Evolutionary conservation across 2,113 vertebrate genomes (phyloP).

Genomic region (Misgurnus mizolepis): DNA sequence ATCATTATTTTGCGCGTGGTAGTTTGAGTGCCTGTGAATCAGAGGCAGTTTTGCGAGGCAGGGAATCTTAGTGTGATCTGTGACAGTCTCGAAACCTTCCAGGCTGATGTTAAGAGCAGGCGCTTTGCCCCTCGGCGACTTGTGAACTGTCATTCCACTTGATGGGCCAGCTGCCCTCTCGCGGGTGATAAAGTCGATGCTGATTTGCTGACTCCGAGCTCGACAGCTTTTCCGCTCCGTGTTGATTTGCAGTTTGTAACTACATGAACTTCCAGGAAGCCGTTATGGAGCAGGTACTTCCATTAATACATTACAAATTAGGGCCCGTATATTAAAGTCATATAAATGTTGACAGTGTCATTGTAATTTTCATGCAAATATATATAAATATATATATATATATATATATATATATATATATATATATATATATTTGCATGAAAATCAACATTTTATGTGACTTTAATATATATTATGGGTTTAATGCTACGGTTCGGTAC

Average conservation of each 20-base stretch:
- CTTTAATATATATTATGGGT: no score
- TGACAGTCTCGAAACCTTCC: constrained; percentile 62
- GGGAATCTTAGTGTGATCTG: constrained; percentile 43
- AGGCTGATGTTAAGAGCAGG: constrained; percentile 62
- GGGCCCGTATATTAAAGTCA: no score
- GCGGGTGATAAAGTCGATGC: constrained; percentile 23
- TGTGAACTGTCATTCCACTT: constrained; percentile 59
- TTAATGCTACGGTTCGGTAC: no score
- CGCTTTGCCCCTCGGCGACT: constrained; percentile 52
- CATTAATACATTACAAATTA: no score
- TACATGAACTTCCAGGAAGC: not conserved
- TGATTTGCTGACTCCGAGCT: constrained; percentile 25
- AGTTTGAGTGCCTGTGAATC: constrained; percentile 22
- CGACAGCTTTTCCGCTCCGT: not conserved
- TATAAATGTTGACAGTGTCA: no score
- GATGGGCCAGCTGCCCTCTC: constrained; percentile 34
- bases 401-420: no score
- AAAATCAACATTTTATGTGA: no score
- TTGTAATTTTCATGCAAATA: no score
- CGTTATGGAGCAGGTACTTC: not conserved
- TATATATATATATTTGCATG: no score
- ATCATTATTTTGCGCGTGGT: constrained; percentile 57
- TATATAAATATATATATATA: no score
- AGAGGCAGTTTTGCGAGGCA: constrained; percentile 17
- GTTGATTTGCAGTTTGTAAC: constrained; percentile 18